Percentiles rank a stretch among this genome's conserved stretches.
These are phyloP conservation scores for Trichosurus vulpecula DNA, from an alignment of 2,797 vertebrate species.

Conservation along the genomic window DNA sequence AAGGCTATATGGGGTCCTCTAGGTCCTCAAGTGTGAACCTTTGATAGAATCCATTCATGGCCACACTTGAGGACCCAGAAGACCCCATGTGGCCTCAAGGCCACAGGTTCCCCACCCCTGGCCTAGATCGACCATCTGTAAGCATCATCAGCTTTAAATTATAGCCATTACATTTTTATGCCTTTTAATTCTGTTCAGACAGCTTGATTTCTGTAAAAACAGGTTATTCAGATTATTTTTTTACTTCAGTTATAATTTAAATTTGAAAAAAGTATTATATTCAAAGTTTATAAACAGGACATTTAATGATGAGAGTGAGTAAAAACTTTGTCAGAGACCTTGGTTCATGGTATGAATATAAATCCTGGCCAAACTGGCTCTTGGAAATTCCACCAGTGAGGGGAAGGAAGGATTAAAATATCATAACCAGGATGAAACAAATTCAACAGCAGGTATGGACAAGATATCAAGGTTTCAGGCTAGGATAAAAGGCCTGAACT, in stretches of 20 bases:
- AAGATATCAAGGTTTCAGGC: background rate
- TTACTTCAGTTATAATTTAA: slow-evolving; percentile 22
- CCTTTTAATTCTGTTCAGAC: background rate
- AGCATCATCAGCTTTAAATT: slow-evolving; percentile 24
- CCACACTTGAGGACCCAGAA: too few relatives aligned
- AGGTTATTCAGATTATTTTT: slow-evolving; percentile 5
- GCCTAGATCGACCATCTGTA: background rate
- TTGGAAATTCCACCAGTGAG: background rate
- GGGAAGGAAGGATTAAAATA: background rate
- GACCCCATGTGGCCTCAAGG: too few relatives aligned
- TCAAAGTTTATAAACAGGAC: background rate
- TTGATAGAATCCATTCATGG: too few relatives aligned
- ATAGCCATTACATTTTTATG: background rate
- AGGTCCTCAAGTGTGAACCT: too few relatives aligned
- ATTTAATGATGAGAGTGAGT: background rate
- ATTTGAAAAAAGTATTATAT: slow-evolving; percentile 10
- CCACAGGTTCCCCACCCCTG: too few relatives aligned
- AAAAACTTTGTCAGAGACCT: background rate
- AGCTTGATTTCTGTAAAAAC: background rate
- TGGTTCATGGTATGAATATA: background rate
- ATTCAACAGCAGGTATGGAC: background rate
- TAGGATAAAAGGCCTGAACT: background rate
- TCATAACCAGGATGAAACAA: background rate
- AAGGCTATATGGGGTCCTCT: too few relatives aligned
- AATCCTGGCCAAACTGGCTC: background rate